Evolutionary conservation across 2,797 vertebrate species (phyloP), one percentile per base, ranked within the genome.

Genomic region (Bryconaethiops microstoma): DNA sequence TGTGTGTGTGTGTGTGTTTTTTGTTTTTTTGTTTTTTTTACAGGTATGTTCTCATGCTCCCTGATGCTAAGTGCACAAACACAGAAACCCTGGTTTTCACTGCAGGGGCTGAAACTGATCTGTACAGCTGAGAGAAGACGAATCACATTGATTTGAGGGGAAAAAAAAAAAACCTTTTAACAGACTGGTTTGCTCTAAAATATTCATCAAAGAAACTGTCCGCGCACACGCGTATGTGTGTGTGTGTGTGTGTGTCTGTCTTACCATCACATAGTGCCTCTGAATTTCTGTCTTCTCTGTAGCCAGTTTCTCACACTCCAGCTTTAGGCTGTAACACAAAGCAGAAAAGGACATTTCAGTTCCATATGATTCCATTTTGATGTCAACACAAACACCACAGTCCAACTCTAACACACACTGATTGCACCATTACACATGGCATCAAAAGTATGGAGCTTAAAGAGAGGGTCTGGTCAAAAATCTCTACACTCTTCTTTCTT

Each of bases 181-280:
- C 25, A 40, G 19, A 45, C n/a, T 13, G 23, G 1, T 48, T n/a
- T 39, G 19, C 40, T 9, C 16, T 6, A 63, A 50, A 23, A 29
- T 14, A n/a, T 9, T 2, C 35, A 71, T 55, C 63, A 59, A 78
- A 68, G 68, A 7, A 23, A 80, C 62, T 78, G 57, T 64, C 77
- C 62, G 79, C 77, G 60, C 76, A 69, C 75, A 60, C 12, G 64
- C 77, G 80, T 60, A 71, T 82, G 70, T 77, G 73, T 76, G 65
- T 54, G 72, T 42, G 65, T 84, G 25, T 77, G 73, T 12, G 72
- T 42, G 57, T 35, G 14, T 50, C 72, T 54, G 48, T 88, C 96
- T 96, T 91, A 97, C 96, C 96, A 97, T 97, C 90, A 97, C 96
- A 82, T 97, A 97, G 91, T 97, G 96, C 86, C 96, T 95, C 92